These are phyloP conservation scores for Syngnathoides biaculeatus DNA, from an alignment of 2,113 vertebrate genomes.

Conservation along the genomic window DNA sequence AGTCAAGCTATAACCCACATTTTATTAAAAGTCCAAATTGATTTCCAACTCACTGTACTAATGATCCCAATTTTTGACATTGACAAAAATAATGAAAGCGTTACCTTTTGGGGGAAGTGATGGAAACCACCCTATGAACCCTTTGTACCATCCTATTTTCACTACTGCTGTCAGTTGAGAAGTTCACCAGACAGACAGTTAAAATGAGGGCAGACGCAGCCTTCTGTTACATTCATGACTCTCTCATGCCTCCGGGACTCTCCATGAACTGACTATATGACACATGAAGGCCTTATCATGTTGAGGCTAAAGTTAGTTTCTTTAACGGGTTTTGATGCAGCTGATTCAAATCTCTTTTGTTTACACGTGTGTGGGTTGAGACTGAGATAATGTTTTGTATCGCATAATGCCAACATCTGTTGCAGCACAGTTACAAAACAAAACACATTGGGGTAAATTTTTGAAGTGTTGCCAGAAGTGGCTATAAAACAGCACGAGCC, in stretches of 20 bases:
- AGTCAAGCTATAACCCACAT: too few species aligned
- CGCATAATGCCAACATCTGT: constrained; percentile 3
- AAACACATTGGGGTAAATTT: not conserved
- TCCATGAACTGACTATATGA: constrained; percentile 1
- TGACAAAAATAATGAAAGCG: too few species aligned
- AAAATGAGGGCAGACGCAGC: constrained; percentile 1
- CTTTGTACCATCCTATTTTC: not conserved
- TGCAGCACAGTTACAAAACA: not conserved
- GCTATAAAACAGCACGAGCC: not conserved
- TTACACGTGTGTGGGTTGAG: not conserved
- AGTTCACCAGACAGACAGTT: constrained; percentile 1
- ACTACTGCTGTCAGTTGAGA: not conserved
- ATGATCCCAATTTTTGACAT: too few species aligned
- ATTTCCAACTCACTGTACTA: too few species aligned
- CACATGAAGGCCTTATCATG: constrained; percentile 1
- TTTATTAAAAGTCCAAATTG: too few species aligned
- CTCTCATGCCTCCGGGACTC: constrained; percentile 1
- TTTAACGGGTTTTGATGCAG: constrained; percentile 2
- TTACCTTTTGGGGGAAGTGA: not conserved
- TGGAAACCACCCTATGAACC: not conserved
- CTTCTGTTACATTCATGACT: constrained; percentile 1
- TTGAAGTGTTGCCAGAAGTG: constrained; percentile 2
- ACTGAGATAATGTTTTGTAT: not conserved
- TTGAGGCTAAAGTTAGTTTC: constrained; percentile 1
- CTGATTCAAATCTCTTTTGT: not conserved